Evolutionary conservation across 1,140 invertebrate genomes (phyloP), one percentile per base, ranked within the genome.

Genomic region (Plectus sambesii): DNA sequence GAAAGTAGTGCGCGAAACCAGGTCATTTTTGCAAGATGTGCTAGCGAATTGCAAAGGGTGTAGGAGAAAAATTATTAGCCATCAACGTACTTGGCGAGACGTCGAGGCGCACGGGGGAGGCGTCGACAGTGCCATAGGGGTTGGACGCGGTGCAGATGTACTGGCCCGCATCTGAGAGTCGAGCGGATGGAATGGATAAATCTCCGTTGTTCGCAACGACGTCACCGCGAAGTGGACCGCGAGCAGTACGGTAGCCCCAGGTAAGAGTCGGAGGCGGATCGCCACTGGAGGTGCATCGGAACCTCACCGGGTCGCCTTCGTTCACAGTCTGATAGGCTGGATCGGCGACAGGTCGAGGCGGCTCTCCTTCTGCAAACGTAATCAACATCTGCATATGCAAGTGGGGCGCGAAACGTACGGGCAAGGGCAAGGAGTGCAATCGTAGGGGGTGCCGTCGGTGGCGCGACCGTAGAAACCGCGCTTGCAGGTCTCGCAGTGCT

Each of bases 391-490:
- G n/a, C n/a, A n/a, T n/a, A n/a, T 5, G 12, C 20, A 27, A 8
- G 20, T 19, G 9, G 33, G 24, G 23, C 20, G 2, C 26, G 15
- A 24, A 24, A 51, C 56, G 42, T 58, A 69, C 0, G 92, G 93
- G 69, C 93, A 98, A 0, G 87, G 87, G 68, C 93, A 99, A 0
- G 82, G 77, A 63, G 83, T 80, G 66, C 93, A 99, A 70, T 85
- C 84, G 33, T 80, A 74, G 3, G 78, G 66, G 0, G 76, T 80
- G 59, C 83, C 85, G 48, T 71, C 74, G 0, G 78, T 75, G 0
- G 88, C 81, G 69, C 94, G 82, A 8, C 90, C 90, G 71, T 92
- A 94, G 72, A 82, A 94, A 40, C 93, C 93, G 8, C 77, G 72
- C 5, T 79, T 72, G 70, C 93, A 99, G 36, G 79, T 72, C 56